Base-by-base conservation (phyloP, 2,888 invertebrate species). In the Adelognathus sp. region DNA sequence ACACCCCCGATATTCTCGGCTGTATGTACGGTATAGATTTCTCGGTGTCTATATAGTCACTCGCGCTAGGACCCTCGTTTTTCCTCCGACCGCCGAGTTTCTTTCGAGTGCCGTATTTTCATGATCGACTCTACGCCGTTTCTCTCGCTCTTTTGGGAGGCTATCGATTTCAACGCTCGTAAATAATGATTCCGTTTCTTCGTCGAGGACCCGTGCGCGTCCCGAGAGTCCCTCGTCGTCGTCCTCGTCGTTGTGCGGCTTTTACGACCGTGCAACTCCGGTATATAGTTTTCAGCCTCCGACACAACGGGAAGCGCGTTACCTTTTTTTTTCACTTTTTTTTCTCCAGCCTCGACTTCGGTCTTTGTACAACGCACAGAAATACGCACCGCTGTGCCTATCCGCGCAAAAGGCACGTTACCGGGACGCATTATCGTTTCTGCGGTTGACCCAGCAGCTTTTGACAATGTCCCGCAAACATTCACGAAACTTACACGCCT, bases 101-200 rank as follows among this genome's bases (percentile, higher is more conserved):
- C 76, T 78, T 76, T 79, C 72, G 69, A 76, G 66, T 44, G 81
- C 82, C 74, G 78, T 86, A 86, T 88, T 87, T 86, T 86, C 88
- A 85, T 88, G 88, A 88, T 89, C 88, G 87, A 88, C 81, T 83
- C 71, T 46, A 36, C 69, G 63, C 46, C 46, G 61, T 46, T 46
- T 31, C 50, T 21, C 72, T 69, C 73, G 44, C 66, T 66, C 61
- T 56, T 85, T 84, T 81, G 78, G 82, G 61, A 58, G 84, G 82
- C 85, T 89, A 90, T 90, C 90, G 88, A 89, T 90, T 90, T 90
- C 90, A 89, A 81, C 75, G 82, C 85, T 86, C 87, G 84, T 90
- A 89, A 90, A 90, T 88, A 88, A 89, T 83, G 83, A 84, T 82
- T 79, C 72, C 41, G 67, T 50, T 11, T 76, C 76, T n/a, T 79